phyloP scores from a whole-genome alignment of 2,113 vertebrate genomes.

The Fregetta grallaria region DNA sequence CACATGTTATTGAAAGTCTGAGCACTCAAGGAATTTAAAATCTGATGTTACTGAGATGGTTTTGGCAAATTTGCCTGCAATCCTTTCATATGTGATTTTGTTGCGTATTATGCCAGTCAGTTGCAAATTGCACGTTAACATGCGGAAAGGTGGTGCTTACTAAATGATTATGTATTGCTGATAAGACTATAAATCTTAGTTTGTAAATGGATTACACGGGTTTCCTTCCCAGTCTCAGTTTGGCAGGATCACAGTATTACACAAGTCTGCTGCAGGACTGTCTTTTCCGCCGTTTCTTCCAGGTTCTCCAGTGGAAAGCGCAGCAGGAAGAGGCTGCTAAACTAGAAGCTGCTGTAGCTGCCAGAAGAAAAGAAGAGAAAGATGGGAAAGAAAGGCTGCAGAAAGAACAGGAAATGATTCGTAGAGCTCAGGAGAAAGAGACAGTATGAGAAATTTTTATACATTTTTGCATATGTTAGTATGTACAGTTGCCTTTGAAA shows the following conservation, averaged over 20 bases:
- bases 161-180: background rate
- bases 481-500: background rate
- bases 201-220: background rate
- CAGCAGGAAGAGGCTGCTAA: slow-evolving; percentile 85
- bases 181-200: background rate
- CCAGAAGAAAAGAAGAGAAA: slow-evolving; percentile 79
- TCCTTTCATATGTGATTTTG: background rate
- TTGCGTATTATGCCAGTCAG: background rate
- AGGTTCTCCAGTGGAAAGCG: slow-evolving; percentile 86
- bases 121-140: rapidly evolving
- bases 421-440: slow-evolving; percentile 80
- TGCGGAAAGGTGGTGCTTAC: background rate
- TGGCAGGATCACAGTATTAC: background rate
- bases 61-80: background rate
- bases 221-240: background rate
- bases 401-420: slow-evolving; percentile 74
- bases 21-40: background rate
- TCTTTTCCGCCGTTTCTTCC: background rate
- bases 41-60: background rate
- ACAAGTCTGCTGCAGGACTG: background rate
- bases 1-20: rapidly evolving
- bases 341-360: slow-evolving; percentile 83
- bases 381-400: slow-evolving; percentile 76
- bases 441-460: slow-evolving; percentile 62
- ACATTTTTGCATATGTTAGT: background rate